Percentiles rank a stretch among this genome's conserved stretches.
phyloP scores from a whole-genome alignment of 2,113 vertebrate genomes.

The Tupaia tana region DNA sequence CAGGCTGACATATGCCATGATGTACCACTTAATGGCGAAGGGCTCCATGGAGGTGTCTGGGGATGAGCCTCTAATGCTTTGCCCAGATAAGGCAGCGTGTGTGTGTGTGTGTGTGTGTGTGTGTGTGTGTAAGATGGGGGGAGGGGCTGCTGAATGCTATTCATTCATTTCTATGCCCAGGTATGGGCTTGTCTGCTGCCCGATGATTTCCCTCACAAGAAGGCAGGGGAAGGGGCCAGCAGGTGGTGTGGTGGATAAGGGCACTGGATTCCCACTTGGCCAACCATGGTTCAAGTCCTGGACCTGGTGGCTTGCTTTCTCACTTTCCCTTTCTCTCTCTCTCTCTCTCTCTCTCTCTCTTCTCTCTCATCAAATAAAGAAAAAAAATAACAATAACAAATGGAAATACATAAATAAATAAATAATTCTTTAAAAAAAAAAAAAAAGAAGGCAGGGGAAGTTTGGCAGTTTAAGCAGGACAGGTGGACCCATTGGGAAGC shows the following conservation, averaged over 20 bases:
- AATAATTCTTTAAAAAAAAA: too few species aligned
- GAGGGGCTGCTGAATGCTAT: neutral
- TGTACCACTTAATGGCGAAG: constrained; percentile 58
- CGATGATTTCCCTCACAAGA: rapidly evolving
- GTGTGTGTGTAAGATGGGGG: neutral
- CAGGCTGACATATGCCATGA: constrained; percentile 81
- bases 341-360: too few species aligned
- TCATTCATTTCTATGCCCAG: rapidly evolving
- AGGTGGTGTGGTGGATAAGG: too few species aligned
- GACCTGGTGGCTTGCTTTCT: too few species aligned
- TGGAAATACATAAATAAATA: too few species aligned
- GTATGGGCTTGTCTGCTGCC: neutral
- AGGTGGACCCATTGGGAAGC: neutral
- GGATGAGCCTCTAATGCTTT: constrained; percentile 20
- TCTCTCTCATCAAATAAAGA: too few species aligned
- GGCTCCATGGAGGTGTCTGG: constrained; percentile 62
- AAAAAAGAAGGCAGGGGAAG: too few species aligned
- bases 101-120: neutral
- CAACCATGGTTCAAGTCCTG: too few species aligned
- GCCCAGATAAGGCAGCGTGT: neutral
- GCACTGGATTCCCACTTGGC: too few species aligned
- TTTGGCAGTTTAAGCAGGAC: neutral
- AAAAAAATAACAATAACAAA: too few species aligned
- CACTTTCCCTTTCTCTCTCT: too few species aligned
- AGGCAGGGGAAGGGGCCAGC: neutral